Conservation (phyloP, 2,888 invertebrate species). For the Hemistola chrysoprasaria region DNA sequence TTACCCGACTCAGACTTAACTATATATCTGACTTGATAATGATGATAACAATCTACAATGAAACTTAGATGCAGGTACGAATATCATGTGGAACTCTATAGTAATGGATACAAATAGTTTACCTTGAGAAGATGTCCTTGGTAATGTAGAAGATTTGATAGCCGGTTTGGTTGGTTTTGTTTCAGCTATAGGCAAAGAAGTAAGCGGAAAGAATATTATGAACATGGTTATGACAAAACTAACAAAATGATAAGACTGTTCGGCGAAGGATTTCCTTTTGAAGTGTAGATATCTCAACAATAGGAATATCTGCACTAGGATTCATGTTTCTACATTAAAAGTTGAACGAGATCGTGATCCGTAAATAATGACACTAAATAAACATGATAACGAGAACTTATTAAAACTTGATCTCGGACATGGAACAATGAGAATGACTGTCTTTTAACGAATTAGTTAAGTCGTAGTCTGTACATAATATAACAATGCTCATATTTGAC, state of each 20-base stretch:
- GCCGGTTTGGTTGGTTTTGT: conserved; percentile 97
- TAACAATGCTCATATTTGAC: conserved; percentile 5
- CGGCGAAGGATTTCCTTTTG: conserved; percentile 17
- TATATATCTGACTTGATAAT: conserved; percentile 14
- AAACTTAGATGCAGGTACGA: conserved; percentile 25
- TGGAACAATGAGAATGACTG: conserved; percentile 25
- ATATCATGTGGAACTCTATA: conserved; percentile 28
- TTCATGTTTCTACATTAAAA: conserved; percentile 1
- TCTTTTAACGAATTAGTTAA: conserved; percentile 25
- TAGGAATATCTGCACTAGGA: conserved; percentile 7
- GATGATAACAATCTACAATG: conserved; percentile 31
- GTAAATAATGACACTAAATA: conserved; percentile 13
- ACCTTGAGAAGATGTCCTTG: conserved; percentile 97
- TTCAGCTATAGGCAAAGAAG: conserved; percentile 87
- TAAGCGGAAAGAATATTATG: conserved; percentile 80
- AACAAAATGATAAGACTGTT: conserved; percentile 53
- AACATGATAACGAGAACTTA: conserved; percentile 18
- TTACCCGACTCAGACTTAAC: conserved; percentile 12
- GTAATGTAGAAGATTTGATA: conserved; percentile 97
- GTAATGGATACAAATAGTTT: conserved; percentile 73
- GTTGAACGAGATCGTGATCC: conserved; percentile 10
- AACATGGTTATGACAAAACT: conserved; percentile 68
- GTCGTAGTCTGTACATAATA: conserved; percentile 11
- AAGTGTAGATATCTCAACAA: conserved; percentile 17
- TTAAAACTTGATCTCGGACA: conserved; percentile 19